A percentile compares a stretch with the other conserved stretches of the same genome.
phyloP scores from a whole-genome alignment of 1,140 invertebrate species.

The Hermetia illucens region DNA sequence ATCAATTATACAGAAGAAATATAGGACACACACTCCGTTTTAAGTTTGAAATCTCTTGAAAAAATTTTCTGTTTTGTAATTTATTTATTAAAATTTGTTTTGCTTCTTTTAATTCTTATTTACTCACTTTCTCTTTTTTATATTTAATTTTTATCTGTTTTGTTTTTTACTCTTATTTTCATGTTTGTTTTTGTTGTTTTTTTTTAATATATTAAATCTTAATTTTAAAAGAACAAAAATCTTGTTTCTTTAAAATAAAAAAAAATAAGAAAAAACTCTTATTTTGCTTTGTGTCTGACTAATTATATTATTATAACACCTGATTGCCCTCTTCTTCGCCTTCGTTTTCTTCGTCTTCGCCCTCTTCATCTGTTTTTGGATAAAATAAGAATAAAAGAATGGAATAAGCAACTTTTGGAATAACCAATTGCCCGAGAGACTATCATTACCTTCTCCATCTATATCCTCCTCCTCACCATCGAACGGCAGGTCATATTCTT shows the following conservation, averaged over 20 bases:
- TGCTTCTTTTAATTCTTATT: too few relatives aligned
- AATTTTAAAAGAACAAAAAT: not conserved
- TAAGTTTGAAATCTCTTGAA: too few relatives aligned
- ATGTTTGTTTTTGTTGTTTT: not conserved
- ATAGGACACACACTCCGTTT: too few relatives aligned
- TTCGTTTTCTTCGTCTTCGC: conserved; percentile 27
- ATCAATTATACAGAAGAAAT: too few relatives aligned
- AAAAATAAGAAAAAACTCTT: not conserved
- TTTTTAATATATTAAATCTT: conserved; percentile 1
- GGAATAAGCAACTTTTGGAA: not conserved
- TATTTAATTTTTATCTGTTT: not conserved
- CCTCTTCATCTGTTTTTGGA: conserved; percentile 21
- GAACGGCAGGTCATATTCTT: conserved; percentile 15
- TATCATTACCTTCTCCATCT: conserved; percentile 41
- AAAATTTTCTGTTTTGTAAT: too few relatives aligned
- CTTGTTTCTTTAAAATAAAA: not conserved
- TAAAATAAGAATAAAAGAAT: conserved; percentile 4
- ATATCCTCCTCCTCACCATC: conserved; percentile 42
- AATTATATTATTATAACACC: conserved; percentile 1
- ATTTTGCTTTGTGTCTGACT: not conserved
- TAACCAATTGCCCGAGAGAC: too few relatives aligned
- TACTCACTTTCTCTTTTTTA: not conserved
- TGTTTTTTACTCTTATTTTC: not conserved
- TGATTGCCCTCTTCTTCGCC: conserved; percentile 15
- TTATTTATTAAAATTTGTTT: too few relatives aligned